phyloP scores from a whole-genome alignment of 2,113 vertebrate genomes.

The Dicaeum eximium region DNA sequence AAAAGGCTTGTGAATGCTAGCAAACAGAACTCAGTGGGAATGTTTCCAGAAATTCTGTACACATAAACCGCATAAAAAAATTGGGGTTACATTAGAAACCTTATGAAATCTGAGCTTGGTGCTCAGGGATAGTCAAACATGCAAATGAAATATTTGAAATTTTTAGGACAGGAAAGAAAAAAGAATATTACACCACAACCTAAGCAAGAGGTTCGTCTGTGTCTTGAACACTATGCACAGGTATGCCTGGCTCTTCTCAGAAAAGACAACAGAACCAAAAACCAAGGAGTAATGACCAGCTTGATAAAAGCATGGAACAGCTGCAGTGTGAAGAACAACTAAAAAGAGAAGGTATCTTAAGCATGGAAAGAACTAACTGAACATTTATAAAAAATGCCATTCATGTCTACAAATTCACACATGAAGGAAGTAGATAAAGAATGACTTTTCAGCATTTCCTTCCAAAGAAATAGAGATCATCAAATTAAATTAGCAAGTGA shows the following conservation, averaged over 20 bases:
- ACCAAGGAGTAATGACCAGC: background rate
- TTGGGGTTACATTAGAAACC: background rate
- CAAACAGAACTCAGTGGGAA: background rate
- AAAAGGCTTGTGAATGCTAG: background rate
- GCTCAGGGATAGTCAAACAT: background rate
- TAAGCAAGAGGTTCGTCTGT: background rate
- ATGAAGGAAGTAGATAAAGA: background rate
- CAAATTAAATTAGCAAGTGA: background rate
- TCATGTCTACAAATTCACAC: background rate
- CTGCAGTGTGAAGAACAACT: background rate
- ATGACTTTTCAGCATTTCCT: background rate
- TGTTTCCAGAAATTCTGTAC: background rate
- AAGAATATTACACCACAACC: background rate
- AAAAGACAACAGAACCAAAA: background rate
- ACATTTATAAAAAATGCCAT: background rate
- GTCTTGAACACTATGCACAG: background rate
- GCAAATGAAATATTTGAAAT: background rate
- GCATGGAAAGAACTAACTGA: background rate
- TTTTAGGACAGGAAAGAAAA: background rate
- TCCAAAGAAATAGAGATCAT: background rate
- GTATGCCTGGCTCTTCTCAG: background rate
- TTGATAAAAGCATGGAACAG: background rate
- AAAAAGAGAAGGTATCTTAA: background rate
- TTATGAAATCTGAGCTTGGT: background rate
- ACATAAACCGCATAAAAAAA: background rate